Evolutionary conservation across 2,888 invertebrate species (phyloP), one percentile per base, ranked within the genome.

Genomic region (Cyclophora punctaria): DNA sequence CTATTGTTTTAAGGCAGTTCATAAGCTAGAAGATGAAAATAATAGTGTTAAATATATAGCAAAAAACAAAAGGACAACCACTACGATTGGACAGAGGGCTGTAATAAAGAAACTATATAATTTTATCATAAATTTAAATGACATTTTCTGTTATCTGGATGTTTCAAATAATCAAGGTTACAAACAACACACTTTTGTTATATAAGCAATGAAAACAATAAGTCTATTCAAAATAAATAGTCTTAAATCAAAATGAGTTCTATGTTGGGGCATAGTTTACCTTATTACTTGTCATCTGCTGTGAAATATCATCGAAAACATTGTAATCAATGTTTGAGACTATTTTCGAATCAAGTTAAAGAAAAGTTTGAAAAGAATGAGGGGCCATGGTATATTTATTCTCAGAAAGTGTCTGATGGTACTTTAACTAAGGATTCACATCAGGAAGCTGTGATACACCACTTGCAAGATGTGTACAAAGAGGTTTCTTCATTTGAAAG

Each of bases 391-490:
- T 69, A 84, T 49, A 66, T 88, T 40, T 90, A 94, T 58, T 77
- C 90, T 35, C 73, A 89, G 47, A 93, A 90, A 78, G 89, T 95
- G 37, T 71, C 84, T 42, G 80, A 80, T 47, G 92, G 92, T 4
- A 86, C 90, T 66, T 69, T 95, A 50, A 77, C 85, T 59, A 83
- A 89, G 48, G 98, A 98, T 83, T 79, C 90, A 33, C 91, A 94
- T 68, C 98, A 98, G 72, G 85, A 90, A 56, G 88, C 85, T 67
- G 92, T 97, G 7, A 91, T 93, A 35, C 77, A 92, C 58, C 86
- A 90, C 34, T 86, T 98, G 49, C 93, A 97, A 69, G 80, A 82
- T 37, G 90, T 96, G 5, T 93, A 93, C 72, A 76, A 91, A 48
- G 87, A 92, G 55, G 78, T 95, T 2, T 75, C 89, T 66, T 68